phyloP scores from a whole-genome alignment of 92 coral and sea anemone genomes.

The Heliopora coerulea region DNA sequence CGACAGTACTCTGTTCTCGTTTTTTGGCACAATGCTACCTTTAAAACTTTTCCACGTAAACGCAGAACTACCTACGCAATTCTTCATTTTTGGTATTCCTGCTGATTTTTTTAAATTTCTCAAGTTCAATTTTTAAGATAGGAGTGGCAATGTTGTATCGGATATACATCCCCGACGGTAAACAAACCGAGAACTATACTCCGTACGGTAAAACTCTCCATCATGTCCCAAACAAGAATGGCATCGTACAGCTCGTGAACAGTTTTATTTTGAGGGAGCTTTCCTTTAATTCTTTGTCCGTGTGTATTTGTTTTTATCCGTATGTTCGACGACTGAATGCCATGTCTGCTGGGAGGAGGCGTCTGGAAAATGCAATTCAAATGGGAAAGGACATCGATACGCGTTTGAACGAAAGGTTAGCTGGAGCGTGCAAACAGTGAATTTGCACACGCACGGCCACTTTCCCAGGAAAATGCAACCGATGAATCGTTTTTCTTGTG shows the following conservation, averaged over 20 bases:
- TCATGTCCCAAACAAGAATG: not conserved
- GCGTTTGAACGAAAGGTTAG: conserved; percentile 44
- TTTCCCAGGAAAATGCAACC: not conserved
- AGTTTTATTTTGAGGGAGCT: not conserved
- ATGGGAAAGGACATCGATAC: conserved; percentile 77
- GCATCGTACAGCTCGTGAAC: not conserved
- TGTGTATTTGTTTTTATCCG: not conserved
- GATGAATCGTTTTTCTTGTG: not conserved
- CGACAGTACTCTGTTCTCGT: no score
- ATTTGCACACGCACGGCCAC: not conserved
- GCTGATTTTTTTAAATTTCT: no score
- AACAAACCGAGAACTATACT: not conserved
- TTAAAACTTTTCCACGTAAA: no score
- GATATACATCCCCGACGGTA: no score
- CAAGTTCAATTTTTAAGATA: no score
- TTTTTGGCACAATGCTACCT: no score
- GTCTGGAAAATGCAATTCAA: conserved; percentile 88
- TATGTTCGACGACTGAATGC: not conserved
- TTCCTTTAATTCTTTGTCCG: not conserved
- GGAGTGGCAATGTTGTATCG: no score
- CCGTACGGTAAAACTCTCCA: not conserved
- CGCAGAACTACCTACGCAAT: no score
- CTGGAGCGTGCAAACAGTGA: not conserved
- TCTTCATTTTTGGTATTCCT: no score
- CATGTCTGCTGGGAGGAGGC: conserved; percentile 90